Percentiles rank a stretch among this genome's conserved stretches.
Evolutionary conservation across 1,140 invertebrate species (phyloP).

Genomic region (Lasioglossum baleicum): DNA sequence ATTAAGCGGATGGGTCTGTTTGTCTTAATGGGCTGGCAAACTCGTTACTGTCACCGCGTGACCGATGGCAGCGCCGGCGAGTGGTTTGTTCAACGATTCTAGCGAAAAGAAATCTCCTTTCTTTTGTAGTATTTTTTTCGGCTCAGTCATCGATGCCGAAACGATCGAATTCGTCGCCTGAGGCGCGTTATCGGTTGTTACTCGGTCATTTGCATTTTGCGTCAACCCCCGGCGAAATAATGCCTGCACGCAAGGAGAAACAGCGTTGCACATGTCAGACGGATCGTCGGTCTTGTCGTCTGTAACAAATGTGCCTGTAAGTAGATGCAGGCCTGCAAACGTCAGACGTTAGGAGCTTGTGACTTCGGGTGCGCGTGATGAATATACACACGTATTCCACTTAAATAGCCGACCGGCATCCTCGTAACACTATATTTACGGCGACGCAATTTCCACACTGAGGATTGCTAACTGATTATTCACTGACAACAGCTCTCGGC

Average conservation of each 20-base stretch:
- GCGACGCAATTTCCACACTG: slow-evolving; percentile 27
- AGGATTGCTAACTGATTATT: not conserved
- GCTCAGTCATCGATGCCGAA: too few relatives aligned
- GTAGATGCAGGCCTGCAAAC: slow-evolving; percentile 49
- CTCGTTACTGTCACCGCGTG: not conserved
- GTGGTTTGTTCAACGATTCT: not conserved
- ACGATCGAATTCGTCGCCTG: too few relatives aligned
- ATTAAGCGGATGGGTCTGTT: not conserved
- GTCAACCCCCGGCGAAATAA: slow-evolving; percentile 38
- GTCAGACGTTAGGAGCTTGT: slow-evolving; percentile 38
- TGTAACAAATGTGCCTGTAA: slow-evolving; percentile 52
- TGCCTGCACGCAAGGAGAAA: slow-evolving; percentile 25
- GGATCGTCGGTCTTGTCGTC: slow-evolving; percentile 49
- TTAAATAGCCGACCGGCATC: slow-evolving; percentile 21
- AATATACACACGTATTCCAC: slow-evolving; percentile 32
- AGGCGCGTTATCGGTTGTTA: not conserved
- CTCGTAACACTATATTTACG: not conserved
- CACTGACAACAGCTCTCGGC: not conserved
- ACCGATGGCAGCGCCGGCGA: not conserved
- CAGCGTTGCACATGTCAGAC: slow-evolving; percentile 44
- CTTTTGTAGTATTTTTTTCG: too few relatives aligned
- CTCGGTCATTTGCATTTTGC: slow-evolving; percentile 30
- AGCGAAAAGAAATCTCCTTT: not conserved
- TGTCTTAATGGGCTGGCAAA: not conserved
- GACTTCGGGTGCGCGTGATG: slow-evolving; percentile 42